Percentiles rank a stretch among this genome's conserved stretches.
phyloP scores from a whole-genome alignment of 1,140 invertebrate genomes.

The Papilio xuthus region DNA sequence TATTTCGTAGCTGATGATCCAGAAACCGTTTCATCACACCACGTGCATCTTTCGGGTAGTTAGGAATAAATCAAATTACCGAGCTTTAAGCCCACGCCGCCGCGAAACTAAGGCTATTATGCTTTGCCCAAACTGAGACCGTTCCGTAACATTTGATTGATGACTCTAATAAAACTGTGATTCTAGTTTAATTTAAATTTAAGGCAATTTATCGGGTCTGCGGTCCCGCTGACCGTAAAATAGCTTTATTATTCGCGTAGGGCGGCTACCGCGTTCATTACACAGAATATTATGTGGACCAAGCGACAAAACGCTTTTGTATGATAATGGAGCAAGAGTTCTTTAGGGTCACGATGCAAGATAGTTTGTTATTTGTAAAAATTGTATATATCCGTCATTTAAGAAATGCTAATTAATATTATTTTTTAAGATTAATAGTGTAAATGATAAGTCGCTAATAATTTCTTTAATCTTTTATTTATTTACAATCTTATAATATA shows the following conservation, averaged over 20 bases:
- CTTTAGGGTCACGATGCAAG: constrained; percentile 19
- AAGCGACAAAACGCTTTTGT: constrained; percentile 44
- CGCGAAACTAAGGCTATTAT: constrained; percentile 59
- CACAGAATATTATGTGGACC: constrained; percentile 55
- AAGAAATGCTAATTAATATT: neutral
- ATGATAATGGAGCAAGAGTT: constrained; percentile 35
- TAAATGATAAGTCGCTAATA: too few species aligned
- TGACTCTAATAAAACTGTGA: constrained; percentile 80
- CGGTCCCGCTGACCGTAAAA: constrained; percentile 73
- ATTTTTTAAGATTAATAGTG: too few species aligned
- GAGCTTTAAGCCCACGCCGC: constrained; percentile 50
- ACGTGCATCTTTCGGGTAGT: constrained; percentile 59
- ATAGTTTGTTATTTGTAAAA: constrained; percentile 22
- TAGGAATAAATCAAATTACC: constrained; percentile 49
- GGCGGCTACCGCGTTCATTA: constrained; percentile 63
- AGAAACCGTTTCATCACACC: constrained; percentile 68
- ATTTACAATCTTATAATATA: neutral
- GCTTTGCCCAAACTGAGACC: constrained; percentile 47
- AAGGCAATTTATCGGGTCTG: constrained; percentile 76
- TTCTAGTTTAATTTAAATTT: constrained; percentile 81
- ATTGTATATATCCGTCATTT: neutral
- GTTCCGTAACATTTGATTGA: constrained; percentile 77
- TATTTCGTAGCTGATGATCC: constrained; percentile 13
- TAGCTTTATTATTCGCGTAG: constrained; percentile 68
- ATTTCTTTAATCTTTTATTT: too few species aligned